Evolutionary conservation across 2,888 invertebrate genomes (phyloP).

Genomic region (Tetragonula carbonaria): DNA sequence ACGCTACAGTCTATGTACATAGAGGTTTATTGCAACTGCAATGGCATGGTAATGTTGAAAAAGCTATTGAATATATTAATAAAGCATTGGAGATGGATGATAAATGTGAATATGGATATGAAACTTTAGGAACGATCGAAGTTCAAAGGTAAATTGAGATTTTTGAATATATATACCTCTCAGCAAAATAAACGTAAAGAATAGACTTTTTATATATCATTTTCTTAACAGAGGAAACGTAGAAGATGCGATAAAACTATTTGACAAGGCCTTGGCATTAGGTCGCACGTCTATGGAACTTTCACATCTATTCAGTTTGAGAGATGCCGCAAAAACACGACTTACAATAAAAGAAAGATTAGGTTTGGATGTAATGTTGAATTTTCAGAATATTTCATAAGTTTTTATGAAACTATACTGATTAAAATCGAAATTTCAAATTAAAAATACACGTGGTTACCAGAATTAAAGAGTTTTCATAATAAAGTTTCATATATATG

Average conservation of each 20-base stretch:
- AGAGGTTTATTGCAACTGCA: constrained; percentile 93
- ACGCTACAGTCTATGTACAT: constrained; percentile 95
- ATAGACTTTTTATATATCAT: constrained; percentile 20
- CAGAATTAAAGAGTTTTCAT: constrained; percentile 33
- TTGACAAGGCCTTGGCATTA: constrained; percentile 94
- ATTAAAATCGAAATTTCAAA: constrained; percentile 32
- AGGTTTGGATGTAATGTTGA: constrained; percentile 86
- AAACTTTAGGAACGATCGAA: constrained; percentile 97
- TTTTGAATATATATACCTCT: not conserved
- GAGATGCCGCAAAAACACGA: constrained; percentile 96
- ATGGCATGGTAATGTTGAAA: constrained; percentile 93
- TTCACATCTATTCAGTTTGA: constrained; percentile 94
- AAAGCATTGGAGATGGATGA: constrained; percentile 94
- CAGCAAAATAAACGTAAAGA: not conserved
- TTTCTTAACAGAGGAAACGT: constrained; percentile 91
- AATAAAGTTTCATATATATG: constrained; percentile 50
- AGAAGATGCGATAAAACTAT: constrained; percentile 91
- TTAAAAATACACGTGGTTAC: constrained; percentile 47
- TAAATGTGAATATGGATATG: constrained; percentile 97
- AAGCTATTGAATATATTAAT: constrained; percentile 91
- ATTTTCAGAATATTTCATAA: constrained; percentile 63
- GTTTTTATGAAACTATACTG: constrained; percentile 3
- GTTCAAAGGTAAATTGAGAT: constrained; percentile 87
- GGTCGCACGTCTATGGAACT: constrained; percentile 95
- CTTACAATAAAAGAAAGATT: constrained; percentile 91